A percentile compares a stretch with the other conserved stretches of the same genome.
phyloP scores from a whole-genome alignment of 2,113 vertebrate genomes.

The Camelus dromedarius region DNA sequence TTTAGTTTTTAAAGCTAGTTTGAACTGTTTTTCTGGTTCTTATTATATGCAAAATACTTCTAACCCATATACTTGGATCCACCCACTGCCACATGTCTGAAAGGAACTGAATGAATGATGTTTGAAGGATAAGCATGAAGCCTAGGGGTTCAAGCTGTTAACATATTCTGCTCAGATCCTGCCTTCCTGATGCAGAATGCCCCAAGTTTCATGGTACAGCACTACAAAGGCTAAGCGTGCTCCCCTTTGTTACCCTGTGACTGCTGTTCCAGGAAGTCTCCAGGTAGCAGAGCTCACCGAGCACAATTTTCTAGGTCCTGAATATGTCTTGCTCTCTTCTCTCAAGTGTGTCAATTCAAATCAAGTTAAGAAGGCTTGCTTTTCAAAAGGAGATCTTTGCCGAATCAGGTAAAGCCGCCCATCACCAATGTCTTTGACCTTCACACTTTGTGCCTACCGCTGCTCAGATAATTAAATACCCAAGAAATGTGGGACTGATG shows the following conservation, averaged over 20 bases:
- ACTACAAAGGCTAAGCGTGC: not conserved
- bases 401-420: not conserved
- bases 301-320: not conserved
- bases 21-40: not conserved
- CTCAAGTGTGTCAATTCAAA: constrained; percentile 49
- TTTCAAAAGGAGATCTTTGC: constrained; percentile 54
- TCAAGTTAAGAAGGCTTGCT: constrained; percentile 34
- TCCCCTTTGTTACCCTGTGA: not conserved
- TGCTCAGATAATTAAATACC: constrained; percentile 35
- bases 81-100: not conserved
- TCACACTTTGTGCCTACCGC: not conserved
- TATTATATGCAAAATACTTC: not conserved
- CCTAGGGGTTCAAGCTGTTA: not conserved
- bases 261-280: not conserved
- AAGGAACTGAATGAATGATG: not conserved
- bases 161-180: not conserved
- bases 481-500: not conserved
- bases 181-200: not conserved
- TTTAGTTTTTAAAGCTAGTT: not conserved
- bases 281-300: constrained; percentile 8
- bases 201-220: not conserved
- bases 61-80: not conserved
- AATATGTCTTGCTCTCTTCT: not conserved
- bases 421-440: not conserved
- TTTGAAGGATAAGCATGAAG: not conserved